These are phyloP conservation scores for Microhierax caerulescens DNA, from an alignment of 2,797 vertebrate species.

Conservation along the genomic window DNA sequence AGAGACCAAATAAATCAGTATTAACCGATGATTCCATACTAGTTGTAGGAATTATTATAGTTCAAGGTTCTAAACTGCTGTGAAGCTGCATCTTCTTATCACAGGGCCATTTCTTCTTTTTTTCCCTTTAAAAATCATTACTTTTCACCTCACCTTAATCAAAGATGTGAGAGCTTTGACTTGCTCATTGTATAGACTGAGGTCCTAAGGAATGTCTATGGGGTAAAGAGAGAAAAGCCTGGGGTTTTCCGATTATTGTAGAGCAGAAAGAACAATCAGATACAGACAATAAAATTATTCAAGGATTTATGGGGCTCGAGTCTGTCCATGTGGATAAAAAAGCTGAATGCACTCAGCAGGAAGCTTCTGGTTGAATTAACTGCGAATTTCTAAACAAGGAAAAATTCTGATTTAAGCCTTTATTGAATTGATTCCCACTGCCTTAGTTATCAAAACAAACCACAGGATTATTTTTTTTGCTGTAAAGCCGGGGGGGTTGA, in stretches of 20 bases:
- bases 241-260: accelerated
- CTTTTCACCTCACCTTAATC: neutral
- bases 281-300: neutral
- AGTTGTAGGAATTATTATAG: neutral
- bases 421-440: neutral
- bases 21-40: neutral
- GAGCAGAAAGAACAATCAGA: neutral
- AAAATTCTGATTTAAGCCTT: neutral
- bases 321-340: neutral
- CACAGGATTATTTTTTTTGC: neutral
- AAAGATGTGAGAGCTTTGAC: neutral
- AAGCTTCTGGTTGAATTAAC: neutral
- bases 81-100: neutral
- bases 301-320: neutral
- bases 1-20: neutral
- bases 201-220: neutral
- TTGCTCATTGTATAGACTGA: neutral
- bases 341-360: neutral
- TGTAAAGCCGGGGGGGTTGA: neutral
- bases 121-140: neutral
- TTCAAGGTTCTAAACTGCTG: neutral
- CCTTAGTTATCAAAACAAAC: neutral
- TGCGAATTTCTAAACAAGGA: neutral
- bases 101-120: neutral
- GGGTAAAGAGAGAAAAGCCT: neutral